A percentile compares a stretch with the other conserved stretches of the same genome.
Evolutionary conservation across 2,888 invertebrate genomes (phyloP).

Genomic region (Chesias legatella): DNA sequence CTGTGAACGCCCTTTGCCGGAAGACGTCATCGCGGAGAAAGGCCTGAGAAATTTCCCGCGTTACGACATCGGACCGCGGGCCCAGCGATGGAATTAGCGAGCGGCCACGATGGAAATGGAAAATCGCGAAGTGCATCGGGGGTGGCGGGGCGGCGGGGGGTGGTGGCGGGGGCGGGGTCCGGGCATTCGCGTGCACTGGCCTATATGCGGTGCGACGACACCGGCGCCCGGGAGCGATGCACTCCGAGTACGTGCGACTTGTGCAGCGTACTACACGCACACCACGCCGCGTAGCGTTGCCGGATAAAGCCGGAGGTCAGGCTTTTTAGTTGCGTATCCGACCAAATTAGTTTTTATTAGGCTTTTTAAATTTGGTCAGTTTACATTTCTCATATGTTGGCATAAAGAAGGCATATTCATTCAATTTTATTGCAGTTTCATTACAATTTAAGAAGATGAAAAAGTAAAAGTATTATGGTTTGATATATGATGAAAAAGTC

Average conservation of each 20-base stretch:
- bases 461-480: too few species aligned
- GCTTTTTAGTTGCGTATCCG: too few species aligned
- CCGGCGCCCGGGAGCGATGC: constrained; percentile 79
- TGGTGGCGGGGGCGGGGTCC: constrained; percentile 43
- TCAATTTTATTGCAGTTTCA: too few species aligned
- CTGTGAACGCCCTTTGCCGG: constrained; percentile 54
- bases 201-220: constrained; percentile 81
- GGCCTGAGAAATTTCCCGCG: constrained; percentile 60
- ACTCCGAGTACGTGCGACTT: constrained; percentile 69
- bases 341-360: too few species aligned
- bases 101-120: constrained; percentile 71
- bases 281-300: too few species aligned
- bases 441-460: too few species aligned
- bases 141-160: constrained; percentile 31
- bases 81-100: constrained; percentile 62
- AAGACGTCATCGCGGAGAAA: constrained; percentile 58
- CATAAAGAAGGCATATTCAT: too few species aligned
- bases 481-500: too few species aligned
- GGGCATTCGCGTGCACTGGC: constrained; percentile 79
- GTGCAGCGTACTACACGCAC: constrained; percentile 70
- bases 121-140: constrained; percentile 70
- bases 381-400: too few species aligned
- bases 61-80: constrained; percentile 54
- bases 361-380: too few species aligned
- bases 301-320: too few species aligned